Base-by-base conservation (phyloP, 2,888 invertebrate species). In the Timema podura region DNA sequence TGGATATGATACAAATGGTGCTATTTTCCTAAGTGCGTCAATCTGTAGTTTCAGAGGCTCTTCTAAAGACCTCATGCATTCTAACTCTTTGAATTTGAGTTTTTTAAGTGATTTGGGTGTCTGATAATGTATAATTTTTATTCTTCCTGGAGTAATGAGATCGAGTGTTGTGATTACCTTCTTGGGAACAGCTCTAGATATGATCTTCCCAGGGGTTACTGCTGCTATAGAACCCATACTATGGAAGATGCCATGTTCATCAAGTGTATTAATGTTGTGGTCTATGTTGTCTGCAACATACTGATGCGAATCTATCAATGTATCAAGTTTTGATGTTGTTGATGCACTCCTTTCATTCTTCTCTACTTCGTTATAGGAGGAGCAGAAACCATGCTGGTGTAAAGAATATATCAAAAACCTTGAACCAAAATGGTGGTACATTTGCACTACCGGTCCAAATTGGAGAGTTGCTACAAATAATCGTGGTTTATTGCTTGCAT, bases 201-300 rank as follows among this genome's bases (percentile, higher is more conserved):
- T n/a, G n/a, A n/a, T n/a, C n/a, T n/a, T n/a, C n/a, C n/a, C 15
- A 59, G 59, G 59, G 6, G 59, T 59, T 16, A 59, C 59, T 59
- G 59, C 44, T 16, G 59, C 59, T 44, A 59, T 15, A 44, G 44
- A 44, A 59, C 59, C 59, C 59, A 59, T 59, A 6, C 59, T 44
- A 59, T 59, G 59, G 11, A 59, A 59, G 16, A 44, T 59, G 7
- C 15, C 59, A 59, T 59, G 6, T 44, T 44, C 59, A 59, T 59
- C 59, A n/a, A 59, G 16, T 5, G 59, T 59, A 44, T 59, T 59
- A 44, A 59, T 59, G 44, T 59, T 59, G 6, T 59, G 59, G 59
- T 59, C 6, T 59, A 59, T 59, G 59, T 59, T 59, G 16, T 57
- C 57, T 15, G 59, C 59, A 44, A n/a, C 59, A 59, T 59, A 59